Conservation (phyloP, 1,140 invertebrate species). For the Sipha flava region DNA sequence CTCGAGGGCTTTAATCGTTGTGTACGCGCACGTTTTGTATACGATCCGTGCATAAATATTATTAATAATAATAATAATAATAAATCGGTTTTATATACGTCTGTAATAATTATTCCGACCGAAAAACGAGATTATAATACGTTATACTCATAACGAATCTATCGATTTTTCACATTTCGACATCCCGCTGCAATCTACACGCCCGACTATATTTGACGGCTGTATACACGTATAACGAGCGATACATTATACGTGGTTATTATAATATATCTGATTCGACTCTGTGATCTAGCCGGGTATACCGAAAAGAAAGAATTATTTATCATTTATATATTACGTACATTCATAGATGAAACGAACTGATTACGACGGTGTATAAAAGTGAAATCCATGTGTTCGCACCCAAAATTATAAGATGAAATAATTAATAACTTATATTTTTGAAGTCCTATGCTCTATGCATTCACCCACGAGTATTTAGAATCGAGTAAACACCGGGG, state of each 20-base stretch:
- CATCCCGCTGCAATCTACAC: background rate
- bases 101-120: background rate
- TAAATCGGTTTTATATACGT: background rate
- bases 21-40: background rate
- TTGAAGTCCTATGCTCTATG: no score
- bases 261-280: slow-evolving; percentile 13
- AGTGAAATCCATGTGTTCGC: background rate
- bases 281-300: background rate
- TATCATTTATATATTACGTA: background rate
- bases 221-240: background rate
- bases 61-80: background rate
- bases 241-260: slow-evolving; percentile 4
- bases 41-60: background rate
- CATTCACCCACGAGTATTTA: no score
- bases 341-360: background rate
- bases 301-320: background rate
- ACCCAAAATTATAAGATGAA: no score
- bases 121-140: slow-evolving; percentile 3
- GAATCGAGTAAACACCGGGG: no score
- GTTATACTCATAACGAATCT: background rate
- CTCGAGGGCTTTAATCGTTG: background rate
- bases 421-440: no score
- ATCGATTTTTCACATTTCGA: slow-evolving; percentile 9
- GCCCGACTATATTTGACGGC: background rate
- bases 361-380: no score